Evolutionary conservation across 2,797 vertebrate species (phyloP), one percentile per base, ranked within the genome.

Genomic region (Lepilemur septentrionalis): DNA sequence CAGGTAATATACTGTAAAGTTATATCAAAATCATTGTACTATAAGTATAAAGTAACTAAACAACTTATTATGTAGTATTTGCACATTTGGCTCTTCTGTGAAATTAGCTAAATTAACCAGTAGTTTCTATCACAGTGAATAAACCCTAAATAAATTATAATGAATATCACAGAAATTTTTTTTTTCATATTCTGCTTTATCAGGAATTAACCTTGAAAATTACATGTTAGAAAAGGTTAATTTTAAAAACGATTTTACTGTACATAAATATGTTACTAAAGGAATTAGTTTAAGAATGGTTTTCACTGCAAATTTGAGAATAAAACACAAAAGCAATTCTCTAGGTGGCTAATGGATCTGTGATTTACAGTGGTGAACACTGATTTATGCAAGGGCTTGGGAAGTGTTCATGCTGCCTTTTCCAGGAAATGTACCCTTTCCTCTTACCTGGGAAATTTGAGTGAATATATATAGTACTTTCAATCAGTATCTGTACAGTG

Each of bases 291-390:
- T 92, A 83, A 87, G 20, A 93, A 86, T 10, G 41, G 23, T 65
- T 84, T 94, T 81, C 43, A 85, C 22, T 89, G 23, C 32, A 78
- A 96, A 91, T 59, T 76, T 82, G 76, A 75, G 46, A 87, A 84
- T 91, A 94, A 97, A 95, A 88, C 78, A 88, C 78, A 95, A 93
- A 95, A 95, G 25, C 86, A 87, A 75, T 63, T 78, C 4, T 92
- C 67, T 83, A 14, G 23, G 4, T 93, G 61, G 23, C 57, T 96
- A 95, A 96, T 73, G 69, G 30, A 80, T 93, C 95, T 76, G 72
- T 93, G 94, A 97, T 95, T 98, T 98, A 95, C 25, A 96, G 83
- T 48, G 95, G 2, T 41, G 86, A 30, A 17, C 9, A 35, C 11
- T 14, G 59, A 97, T 96, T 97, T 95, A 65, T 5, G 1, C 23